Evolutionary conservation across 2,113 vertebrate genomes (phyloP).

Genomic region (Dryoscopus gambensis): DNA sequence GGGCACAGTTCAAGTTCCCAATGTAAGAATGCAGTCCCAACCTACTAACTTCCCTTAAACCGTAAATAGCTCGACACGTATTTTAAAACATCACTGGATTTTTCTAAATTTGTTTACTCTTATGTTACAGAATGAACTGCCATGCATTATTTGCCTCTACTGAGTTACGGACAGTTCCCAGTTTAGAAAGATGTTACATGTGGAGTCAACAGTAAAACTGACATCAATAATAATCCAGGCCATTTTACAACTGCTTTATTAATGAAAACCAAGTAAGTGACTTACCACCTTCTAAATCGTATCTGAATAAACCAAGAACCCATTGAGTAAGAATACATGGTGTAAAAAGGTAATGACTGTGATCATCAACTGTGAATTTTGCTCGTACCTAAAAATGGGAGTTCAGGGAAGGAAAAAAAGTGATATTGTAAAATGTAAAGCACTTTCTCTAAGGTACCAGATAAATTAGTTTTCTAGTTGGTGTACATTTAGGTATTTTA

Average conservation of each 20-base stretch:
- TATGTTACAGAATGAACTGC: background rate
- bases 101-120: background rate
- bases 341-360: conserved; percentile 95
- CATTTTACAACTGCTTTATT: background rate
- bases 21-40: background rate
- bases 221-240: background rate
- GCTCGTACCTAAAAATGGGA: conserved; percentile 79
- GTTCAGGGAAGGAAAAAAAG: background rate
- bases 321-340: conserved; percentile 94
- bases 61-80: background rate
- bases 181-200: background rate
- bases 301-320: conserved; percentile 93
- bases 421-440: background rate
- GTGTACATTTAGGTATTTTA: background rate
- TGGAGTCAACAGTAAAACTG: background rate
- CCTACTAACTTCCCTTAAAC: background rate
- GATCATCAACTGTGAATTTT: conserved; percentile 91
- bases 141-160: background rate
- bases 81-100: background rate
- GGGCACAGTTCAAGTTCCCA: background rate
- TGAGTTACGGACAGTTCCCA: background rate
- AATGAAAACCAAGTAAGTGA: background rate
- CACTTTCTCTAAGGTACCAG: background rate
- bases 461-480: background rate
- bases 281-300: conserved; percentile 89